phyloP scores from a whole-genome alignment of 92 coral and sea anemone genomes.

The Ricordea florida region DNA sequence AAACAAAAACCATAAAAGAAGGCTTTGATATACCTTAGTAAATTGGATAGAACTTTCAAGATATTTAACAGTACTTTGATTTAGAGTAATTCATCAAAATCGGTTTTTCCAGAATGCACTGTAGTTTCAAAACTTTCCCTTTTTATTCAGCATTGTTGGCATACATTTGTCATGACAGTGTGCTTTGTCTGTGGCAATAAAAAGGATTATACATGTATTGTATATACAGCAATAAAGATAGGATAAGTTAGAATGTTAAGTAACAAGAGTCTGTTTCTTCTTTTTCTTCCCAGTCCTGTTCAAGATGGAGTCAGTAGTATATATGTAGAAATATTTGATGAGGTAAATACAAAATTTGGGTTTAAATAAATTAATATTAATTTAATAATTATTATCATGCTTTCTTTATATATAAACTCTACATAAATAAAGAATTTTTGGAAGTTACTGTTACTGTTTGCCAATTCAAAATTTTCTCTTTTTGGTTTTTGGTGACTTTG shows the following conservation, averaged over 20 bases:
- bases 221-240: not conserved
- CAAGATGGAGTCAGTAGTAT: slow-evolving; percentile 65
- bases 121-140: not conserved
- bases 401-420: not conserved
- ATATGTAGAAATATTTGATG: slow-evolving; percentile 93
- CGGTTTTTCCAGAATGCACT: too few relatives aligned
- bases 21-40: too few relatives aligned
- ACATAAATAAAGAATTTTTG: not conserved
- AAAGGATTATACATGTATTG: too few relatives aligned
- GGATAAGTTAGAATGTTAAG: not conserved
- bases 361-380: not conserved
- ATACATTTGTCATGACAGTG: not conserved
- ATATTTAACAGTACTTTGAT: too few relatives aligned
- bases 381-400: not conserved
- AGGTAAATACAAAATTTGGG: slow-evolving; percentile 51
- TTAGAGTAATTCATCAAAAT: too few relatives aligned
- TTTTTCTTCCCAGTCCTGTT: slow-evolving; percentile 60
- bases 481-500: too few relatives aligned
- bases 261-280: too few relatives aligned
- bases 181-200: not conserved
- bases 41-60: too few relatives aligned
- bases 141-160: not conserved
- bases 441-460: not conserved
- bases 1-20: too few relatives aligned
- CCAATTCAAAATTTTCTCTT: not conserved